Percentiles rank a stretch among this genome's conserved stretches.
Conservation (phyloP, 1,140 invertebrate genomes). For the Heliconius hermathena region DNA sequence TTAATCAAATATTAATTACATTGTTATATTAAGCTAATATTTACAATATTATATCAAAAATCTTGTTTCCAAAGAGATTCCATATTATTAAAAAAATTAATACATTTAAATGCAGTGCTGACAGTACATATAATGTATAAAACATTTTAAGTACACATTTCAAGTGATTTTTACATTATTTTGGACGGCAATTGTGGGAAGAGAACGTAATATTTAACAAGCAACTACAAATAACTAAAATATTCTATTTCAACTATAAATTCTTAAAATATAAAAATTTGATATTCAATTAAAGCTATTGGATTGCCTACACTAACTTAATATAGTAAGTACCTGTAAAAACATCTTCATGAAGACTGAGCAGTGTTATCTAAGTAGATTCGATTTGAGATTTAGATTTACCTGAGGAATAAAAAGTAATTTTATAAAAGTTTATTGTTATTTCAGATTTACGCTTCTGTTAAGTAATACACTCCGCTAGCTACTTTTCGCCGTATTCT, state of each 20-base stretch:
- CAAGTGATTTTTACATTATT: background rate
- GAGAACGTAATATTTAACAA: slow-evolving; percentile 11
- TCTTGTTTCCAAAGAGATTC: background rate
- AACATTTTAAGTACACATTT: background rate
- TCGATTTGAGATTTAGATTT: slow-evolving; percentile 22
- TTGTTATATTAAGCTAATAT: background rate
- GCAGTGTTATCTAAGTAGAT: slow-evolving; percentile 7
- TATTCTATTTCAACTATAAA: slow-evolving; percentile 8
- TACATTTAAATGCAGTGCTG: background rate
- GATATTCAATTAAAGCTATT: slow-evolving; percentile 54
- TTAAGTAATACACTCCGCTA: no score
- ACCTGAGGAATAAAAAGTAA: background rate
- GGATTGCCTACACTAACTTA: slow-evolving; percentile 30
- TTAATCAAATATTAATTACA: background rate
- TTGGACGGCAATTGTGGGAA: slow-evolving; percentile 30
- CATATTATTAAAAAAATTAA: background rate
- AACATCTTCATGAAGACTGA: slow-evolving; percentile 14
- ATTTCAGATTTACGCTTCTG: no score
- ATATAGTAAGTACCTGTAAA: slow-evolving; percentile 29
- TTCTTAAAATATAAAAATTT: slow-evolving; percentile 34
- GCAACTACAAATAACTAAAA: background rate
- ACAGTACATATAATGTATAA: background rate
- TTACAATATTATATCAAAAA: background rate
- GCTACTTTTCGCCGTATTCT: no score
- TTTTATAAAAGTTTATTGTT: no score